Conservation (phyloP, 2,888 invertebrate genomes). For the Linnaemya vulpina region DNA sequence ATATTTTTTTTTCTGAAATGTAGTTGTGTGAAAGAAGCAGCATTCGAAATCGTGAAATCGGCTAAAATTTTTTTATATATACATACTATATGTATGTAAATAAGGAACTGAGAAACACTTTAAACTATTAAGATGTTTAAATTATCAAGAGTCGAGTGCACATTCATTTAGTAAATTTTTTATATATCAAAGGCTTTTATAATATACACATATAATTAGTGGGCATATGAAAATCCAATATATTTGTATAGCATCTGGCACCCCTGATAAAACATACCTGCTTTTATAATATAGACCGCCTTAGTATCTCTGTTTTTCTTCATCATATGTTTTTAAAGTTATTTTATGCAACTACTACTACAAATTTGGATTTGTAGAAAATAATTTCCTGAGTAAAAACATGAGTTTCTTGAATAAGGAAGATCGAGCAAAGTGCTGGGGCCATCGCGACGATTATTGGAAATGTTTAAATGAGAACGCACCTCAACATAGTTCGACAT, state of each 20-base stretch:
- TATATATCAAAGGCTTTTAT: no score
- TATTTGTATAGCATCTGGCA: not conserved
- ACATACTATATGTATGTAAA: no score
- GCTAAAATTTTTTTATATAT: no score
- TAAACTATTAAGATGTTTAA: no score
- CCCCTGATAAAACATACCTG: not conserved
- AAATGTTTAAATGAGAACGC: constrained; percentile 90
- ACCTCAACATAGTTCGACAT: constrained; percentile 83
- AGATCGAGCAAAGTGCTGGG: constrained; percentile 92
- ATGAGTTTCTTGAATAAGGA: constrained; percentile 93
- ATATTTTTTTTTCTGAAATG: no score
- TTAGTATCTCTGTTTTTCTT: constrained; percentile 2
- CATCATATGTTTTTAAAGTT: not conserved
- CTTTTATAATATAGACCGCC: not conserved
- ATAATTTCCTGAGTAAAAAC: constrained; percentile 12
- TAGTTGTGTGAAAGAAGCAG: no score
- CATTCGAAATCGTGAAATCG: no score
- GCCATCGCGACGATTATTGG: constrained; percentile 93
- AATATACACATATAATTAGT: no score
- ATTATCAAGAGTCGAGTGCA: no score
- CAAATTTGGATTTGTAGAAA: not conserved
- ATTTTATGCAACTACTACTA: constrained; percentile 57
- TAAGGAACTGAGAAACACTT: no score
- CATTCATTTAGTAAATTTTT: no score
- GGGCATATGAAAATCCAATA: no score